Evolutionary conservation across 2,797 vertebrate genomes (phyloP).

Genomic region (Poeciliopsis presidionis): DNA sequence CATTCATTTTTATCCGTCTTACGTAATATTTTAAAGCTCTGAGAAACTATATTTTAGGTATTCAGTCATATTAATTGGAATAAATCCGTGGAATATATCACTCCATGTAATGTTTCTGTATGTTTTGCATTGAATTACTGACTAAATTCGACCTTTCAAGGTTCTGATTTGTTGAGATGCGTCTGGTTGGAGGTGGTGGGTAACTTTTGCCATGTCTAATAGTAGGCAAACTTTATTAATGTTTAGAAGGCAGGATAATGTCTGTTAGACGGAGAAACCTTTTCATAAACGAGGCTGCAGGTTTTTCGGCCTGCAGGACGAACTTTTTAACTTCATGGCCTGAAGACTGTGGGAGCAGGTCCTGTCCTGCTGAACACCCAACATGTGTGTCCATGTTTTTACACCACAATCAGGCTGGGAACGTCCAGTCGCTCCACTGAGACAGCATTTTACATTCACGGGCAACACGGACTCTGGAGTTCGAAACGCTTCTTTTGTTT

Average conservation of each 20-base stretch:
- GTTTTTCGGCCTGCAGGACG: conserved; percentile 51
- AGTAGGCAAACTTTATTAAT: background rate
- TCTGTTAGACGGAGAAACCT: conserved; percentile 24
- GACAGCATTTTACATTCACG: conserved; percentile 61
- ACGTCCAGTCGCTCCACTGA: conserved; percentile 41
- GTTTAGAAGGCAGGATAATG: conserved; percentile 8
- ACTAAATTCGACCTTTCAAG: background rate
- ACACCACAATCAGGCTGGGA: conserved; percentile 39
- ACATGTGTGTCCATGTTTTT: conserved; percentile 45
- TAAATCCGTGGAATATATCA: background rate
- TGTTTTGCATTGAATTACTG: background rate
- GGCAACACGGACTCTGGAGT: conserved; percentile 61
- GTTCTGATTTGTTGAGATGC: background rate
- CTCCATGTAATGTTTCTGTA: background rate
- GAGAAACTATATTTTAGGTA: background rate
- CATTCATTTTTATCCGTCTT: background rate
- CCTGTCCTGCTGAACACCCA: conserved; percentile 59
- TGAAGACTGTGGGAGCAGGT: conserved; percentile 63
- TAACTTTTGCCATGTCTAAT: background rate
- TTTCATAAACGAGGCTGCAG: conserved; percentile 65
- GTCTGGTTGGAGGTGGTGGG: background rate
- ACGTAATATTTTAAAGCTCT: background rate
- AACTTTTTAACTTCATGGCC: conserved; percentile 51
- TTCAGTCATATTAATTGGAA: background rate
- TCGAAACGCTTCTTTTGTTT: conserved; percentile 14